Evolutionary conservation across 1,140 invertebrate genomes (phyloP), one percentile per base, ranked within the genome.

Genomic region (Ostrea denselamellosa): DNA sequence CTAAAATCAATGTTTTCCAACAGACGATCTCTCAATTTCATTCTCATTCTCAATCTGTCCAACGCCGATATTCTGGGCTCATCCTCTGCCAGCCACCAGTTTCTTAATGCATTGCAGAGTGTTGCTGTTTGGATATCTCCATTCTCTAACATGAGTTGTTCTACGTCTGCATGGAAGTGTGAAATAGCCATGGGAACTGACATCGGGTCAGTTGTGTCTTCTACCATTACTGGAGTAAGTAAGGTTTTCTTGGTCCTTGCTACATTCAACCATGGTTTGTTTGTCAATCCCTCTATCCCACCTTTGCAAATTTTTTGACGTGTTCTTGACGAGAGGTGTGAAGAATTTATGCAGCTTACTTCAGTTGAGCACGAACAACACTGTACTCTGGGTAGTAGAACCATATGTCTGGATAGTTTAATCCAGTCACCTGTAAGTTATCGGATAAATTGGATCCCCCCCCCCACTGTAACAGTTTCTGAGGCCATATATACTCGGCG

Each of bases 261-360:
- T 82, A 90, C 87, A 56, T 56, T 56, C 54, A 56, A 56, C 54
- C 54, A 56, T 56, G 54, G 54, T 53, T 83, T 58, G n/a, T 90
- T 90, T 77, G 83, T 83, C 28, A 90, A 58, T 19, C 68, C 58
- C 22, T 87, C 89, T 82, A 90, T 71, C 28, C 89, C 89, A 34
- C 89, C 89, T 83, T 88, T 88, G 53, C 87, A 90, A 82, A 71
- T 44, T 71, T 88, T 88, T 56, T 56, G 54, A 56, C 83, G 62
- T 9, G 58, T 84, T 68, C 82, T 52, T 65, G 85, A 88, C 28
- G 87, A 56, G 9, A 90, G 53, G 87, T 90, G 85, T 17, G 89
- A 62, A 25, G 87, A 44, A 83, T 90, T 87, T 71, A 90, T 85
- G 54, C 87, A 90, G n/a, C 44, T 54, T 52, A 88, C 89, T 87